A percentile compares a stretch with the other conserved stretches of the same genome.
phyloP scores from a whole-genome alignment of 2,888 invertebrate species.

The Aporophyla nigra region DNA sequence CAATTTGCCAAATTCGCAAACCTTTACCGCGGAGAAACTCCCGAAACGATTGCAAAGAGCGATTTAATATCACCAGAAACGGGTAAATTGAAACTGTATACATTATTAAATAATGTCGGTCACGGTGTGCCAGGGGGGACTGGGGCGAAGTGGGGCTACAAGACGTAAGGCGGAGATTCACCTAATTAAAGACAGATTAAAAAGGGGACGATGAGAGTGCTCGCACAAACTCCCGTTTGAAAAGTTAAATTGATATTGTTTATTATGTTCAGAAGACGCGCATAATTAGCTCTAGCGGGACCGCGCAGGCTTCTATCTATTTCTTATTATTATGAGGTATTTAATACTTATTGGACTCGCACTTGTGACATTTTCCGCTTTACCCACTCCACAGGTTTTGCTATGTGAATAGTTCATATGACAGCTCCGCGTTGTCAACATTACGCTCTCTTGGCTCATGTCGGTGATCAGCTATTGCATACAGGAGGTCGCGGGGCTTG shows the following conservation, averaged over 20 bases:
- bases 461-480: neutral
- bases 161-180: slow-evolving; percentile 18
- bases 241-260: slow-evolving; percentile 62
- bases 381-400: neutral
- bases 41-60: slow-evolving; percentile 12
- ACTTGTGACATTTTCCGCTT: slow-evolving; percentile 2
- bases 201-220: slow-evolving; percentile 42
- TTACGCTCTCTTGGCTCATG: neutral
- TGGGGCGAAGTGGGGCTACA: neutral
- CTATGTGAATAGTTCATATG: neutral
- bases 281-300: neutral
- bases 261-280: slow-evolving; percentile 8
- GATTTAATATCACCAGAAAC: slow-evolving; percentile 23
- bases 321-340: neutral
- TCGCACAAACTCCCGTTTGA: slow-evolving; percentile 45
- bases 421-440: neutral
- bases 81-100: slow-evolving; percentile 23
- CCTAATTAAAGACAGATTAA: slow-evolving; percentile 64
- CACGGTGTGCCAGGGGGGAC: neutral
- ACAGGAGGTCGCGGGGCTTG: too few species aligned
- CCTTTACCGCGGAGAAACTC: slow-evolving; percentile 3
- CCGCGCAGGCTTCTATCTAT: neutral
- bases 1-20: slow-evolving; percentile 20
- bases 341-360: neutral
- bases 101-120: slow-evolving; percentile 17